Conservation (phyloP, 2,113 vertebrate species). For the Actenoides lindsayi region DNA sequence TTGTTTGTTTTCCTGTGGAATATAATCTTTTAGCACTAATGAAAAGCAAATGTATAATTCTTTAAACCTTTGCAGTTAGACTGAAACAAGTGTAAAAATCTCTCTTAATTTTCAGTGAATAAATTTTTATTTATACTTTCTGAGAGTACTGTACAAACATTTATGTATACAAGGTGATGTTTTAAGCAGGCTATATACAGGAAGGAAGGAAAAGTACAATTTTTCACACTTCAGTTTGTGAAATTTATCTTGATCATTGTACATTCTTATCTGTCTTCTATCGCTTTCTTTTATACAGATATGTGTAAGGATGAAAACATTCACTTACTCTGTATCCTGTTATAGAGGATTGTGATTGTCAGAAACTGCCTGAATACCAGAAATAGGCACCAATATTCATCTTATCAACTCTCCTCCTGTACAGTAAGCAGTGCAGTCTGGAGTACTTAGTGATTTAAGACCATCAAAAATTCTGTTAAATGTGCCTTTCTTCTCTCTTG, state of each 20-base stretch:
- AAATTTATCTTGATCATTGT: neutral
- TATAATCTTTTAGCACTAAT: neutral
- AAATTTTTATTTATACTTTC: neutral
- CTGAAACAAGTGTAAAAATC: neutral
- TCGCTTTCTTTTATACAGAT: neutral
- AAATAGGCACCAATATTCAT: neutral
- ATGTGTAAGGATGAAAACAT: neutral
- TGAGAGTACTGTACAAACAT: neutral
- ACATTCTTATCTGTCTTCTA: neutral
- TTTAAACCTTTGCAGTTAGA: neutral
- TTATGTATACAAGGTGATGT: neutral
- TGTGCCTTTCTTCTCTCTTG: neutral
- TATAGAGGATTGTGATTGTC: neutral
- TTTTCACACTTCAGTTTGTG: neutral
- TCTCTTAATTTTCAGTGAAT: neutral
- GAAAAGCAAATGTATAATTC: neutral
- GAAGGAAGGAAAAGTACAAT: neutral
- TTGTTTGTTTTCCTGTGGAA: neutral
- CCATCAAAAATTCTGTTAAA: neutral
- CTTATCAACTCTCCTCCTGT: neutral
- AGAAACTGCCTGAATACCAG: neutral
- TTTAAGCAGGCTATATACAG: neutral
- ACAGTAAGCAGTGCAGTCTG: neutral
- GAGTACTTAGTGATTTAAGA: neutral
- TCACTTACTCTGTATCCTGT: neutral